Evolutionary conservation across 2,797 vertebrate genomes (phyloP).

Genomic region (Rallus crepitans): DNA sequence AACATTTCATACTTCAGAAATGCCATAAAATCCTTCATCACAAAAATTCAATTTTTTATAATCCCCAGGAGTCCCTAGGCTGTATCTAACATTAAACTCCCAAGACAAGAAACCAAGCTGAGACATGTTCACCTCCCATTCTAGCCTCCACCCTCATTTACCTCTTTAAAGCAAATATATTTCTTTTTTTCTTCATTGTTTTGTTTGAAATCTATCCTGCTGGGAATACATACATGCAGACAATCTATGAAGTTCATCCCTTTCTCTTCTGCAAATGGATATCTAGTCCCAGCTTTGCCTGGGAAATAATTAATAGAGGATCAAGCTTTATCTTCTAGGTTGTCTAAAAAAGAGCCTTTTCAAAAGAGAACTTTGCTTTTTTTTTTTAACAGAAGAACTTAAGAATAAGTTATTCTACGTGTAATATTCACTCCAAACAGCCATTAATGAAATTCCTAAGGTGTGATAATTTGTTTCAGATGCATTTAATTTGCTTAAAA

Average conservation of each 20-base stretch:
- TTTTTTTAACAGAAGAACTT: background rate
- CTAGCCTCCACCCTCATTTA: background rate
- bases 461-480: background rate
- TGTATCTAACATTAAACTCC: constrained; percentile 23
- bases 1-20: constrained; percentile 63
- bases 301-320: background rate
- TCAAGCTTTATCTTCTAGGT: background rate
- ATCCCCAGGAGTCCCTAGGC: constrained; percentile 29
- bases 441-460: background rate
- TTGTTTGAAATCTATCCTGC: background rate
- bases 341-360: background rate
- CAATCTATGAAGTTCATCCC: background rate
- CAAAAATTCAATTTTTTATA: constrained; percentile 44
- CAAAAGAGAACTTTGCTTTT: background rate
- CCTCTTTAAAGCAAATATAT: background rate
- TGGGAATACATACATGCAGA: background rate
- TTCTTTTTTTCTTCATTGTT: background rate
- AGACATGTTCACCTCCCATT: background rate
- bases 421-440: background rate
- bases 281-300: background rate
- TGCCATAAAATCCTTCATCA: constrained; percentile 46
- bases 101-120: constrained; percentile 34
- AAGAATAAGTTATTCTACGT: background rate
- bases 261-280: background rate
- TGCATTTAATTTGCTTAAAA: background rate